A percentile compares a stretch with the other conserved stretches of the same genome.
These are phyloP conservation scores for Lepidotrigona ventralis DNA, from an alignment of 1,140 invertebrate genomes.

Conservation along the genomic window DNA sequence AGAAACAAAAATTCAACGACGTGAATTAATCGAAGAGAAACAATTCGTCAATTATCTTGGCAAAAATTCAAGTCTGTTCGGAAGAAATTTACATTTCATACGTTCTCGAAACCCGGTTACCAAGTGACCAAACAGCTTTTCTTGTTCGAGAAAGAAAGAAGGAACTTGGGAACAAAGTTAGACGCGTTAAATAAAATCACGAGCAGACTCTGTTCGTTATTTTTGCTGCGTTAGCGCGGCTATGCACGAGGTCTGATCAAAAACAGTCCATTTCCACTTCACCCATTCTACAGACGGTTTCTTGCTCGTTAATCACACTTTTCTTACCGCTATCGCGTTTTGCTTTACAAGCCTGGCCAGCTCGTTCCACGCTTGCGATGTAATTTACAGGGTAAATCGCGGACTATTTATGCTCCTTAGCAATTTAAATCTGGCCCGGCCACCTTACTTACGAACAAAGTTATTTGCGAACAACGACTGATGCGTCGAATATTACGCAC, in stretches of 20 bases:
- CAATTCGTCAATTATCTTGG: no score
- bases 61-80: no score
- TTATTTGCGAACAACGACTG: no score
- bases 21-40: no score
- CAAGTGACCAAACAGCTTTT: neutral
- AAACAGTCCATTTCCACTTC: constrained; percentile 29
- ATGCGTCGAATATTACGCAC: no score
- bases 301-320: constrained; percentile 48
- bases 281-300: neutral
- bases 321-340: constrained; percentile 24
- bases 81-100: no score
- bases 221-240: neutral
- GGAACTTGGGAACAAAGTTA: no score
- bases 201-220: neutral
- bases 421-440: neutral
- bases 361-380: neutral
- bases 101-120: no score
- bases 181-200: neutral
- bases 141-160: no score
- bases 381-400: constrained; percentile 21
- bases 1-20: no score
- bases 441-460: neutral
- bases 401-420: neutral
- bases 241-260: constrained; percentile 3
- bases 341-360: neutral